Base-by-base conservation (phyloP, 2,888 invertebrate genomes). In the Drosophila kuntzei region DNA sequence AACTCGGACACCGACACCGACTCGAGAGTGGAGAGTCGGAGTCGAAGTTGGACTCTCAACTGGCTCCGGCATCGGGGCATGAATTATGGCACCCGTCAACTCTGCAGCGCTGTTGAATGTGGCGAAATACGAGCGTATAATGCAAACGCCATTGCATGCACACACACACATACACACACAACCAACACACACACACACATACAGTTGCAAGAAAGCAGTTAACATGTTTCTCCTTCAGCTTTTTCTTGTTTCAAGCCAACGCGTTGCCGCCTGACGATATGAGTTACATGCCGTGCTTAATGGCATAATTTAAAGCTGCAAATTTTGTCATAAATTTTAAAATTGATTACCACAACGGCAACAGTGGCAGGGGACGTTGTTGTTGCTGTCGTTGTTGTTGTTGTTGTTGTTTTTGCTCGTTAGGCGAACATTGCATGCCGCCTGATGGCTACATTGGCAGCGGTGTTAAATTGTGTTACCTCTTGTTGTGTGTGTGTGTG, bases 311-410 rank as follows among this genome's bases (percentile, higher is more conserved):
- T 90, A 90, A 90, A 90, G 90, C 90, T 91, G 90, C 91, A 90
- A 90, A 91, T 90, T 90, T 90, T 90, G 91, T 90, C 90, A 90
- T 90, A 90, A 90, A 90, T 90, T 91, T 91, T 87, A 90, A 90
- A 89, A 88, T 84, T 86, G 86, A 86, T 86, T 86, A 88, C 86
- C 88, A 82, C 88, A 78, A 81, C 72, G 71, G 71, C 76, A 71
- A 64, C 76, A 68, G 74, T 72, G 71, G 85, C 79, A 75, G 69
- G 72, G 50, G 51, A 25, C 67, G 46, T 22, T 43, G 29, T 66
- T 61, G 63, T 74, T 69, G 43, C 51, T 67, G 72, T 71, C 70
- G 61, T 60, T 66, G 55, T 47, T 61, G 62, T 66, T 71, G 57
- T 50, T 79, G 82, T 69, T 86, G 76, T 76, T 74, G 71, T 68